Conservation (phyloP, 2,797 vertebrate genomes). For the Sebastiscus albofasciatus region DNA sequence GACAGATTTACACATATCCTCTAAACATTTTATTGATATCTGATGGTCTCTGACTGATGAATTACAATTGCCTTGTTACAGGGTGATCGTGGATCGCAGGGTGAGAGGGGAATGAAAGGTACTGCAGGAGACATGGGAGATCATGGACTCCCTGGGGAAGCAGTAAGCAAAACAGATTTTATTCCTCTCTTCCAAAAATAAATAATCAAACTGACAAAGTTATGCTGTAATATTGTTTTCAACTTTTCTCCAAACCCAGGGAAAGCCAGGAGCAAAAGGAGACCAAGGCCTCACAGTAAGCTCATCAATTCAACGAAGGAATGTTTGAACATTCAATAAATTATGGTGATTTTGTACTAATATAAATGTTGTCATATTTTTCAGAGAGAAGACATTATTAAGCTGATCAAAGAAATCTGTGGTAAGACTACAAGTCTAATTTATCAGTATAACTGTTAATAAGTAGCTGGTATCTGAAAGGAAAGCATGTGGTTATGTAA, state of each 20-base stretch:
- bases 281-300: slow-evolving; percentile 90
- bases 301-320: slow-evolving; percentile 9
- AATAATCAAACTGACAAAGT: not conserved
- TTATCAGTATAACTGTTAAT: not conserved
- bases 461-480: not conserved
- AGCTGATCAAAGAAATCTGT: slow-evolving; percentile 93
- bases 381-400: slow-evolving; percentile 92
- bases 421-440: slow-evolving; percentile 78
- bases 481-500: not conserved
- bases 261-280: slow-evolving; percentile 86
- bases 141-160: slow-evolving; percentile 84
- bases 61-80: slow-evolving; percentile 47
- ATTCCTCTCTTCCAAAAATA: not conserved
- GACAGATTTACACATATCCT: slow-evolving; percentile 14
- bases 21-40: slow-evolving; percentile 4
- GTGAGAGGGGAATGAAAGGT: slow-evolving; percentile 90
- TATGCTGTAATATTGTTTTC: not conserved
- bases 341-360: not conserved
- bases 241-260: slow-evolving; percentile 71
- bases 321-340: slow-evolving; percentile 1
- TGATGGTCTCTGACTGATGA: slow-evolving; percentile 1
- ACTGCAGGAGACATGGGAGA: slow-evolving; percentile 88
- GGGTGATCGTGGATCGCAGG: slow-evolving; percentile 88
- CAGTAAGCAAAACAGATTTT: slow-evolving; percentile 76
- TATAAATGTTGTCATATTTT: slow-evolving; percentile 37